Evolutionary conservation across 2,888 invertebrate genomes (phyloP).

Genomic region (Calameuta filiformis): DNA sequence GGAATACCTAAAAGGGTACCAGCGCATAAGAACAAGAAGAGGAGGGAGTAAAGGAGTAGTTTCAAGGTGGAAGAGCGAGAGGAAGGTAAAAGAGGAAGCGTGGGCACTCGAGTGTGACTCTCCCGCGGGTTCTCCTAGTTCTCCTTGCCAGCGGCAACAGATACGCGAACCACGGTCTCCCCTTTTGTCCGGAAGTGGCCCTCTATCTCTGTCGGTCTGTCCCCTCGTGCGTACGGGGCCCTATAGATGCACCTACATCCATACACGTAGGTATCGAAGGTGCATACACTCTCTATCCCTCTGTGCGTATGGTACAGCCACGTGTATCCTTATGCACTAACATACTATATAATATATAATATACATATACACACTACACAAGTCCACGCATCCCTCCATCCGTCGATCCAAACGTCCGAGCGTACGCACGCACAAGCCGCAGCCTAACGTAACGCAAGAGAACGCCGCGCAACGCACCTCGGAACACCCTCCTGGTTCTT

Average conservation of each 20-base stretch:
- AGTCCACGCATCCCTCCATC: slow-evolving; percentile 12
- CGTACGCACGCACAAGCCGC: slow-evolving; percentile 25
- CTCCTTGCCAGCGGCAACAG: slow-evolving; percentile 41
- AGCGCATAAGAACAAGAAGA: slow-evolving; percentile 21
- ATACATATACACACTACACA: slow-evolving; percentile 5
- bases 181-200: slow-evolving; percentile 61
- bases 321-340: slow-evolving; percentile 11
- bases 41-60: slow-evolving; percentile 31
- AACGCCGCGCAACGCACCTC: slow-evolving; percentile 15
- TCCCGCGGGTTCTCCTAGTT: slow-evolving; percentile 59
- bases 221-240: slow-evolving; percentile 44
- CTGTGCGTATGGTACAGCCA: slow-evolving; percentile 27
- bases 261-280: not conserved
- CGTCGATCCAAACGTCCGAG: not conserved
- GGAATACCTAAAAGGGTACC: not conserved
- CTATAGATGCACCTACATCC: slow-evolving; percentile 23
- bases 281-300: slow-evolving; percentile 4
- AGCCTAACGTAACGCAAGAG: slow-evolving; percentile 18
- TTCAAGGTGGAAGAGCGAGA: slow-evolving; percentile 23
- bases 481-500: slow-evolving; percentile 20
- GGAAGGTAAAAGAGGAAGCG: slow-evolving; percentile 64
- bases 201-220: slow-evolving; percentile 66
- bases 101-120: slow-evolving; percentile 65
- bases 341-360: not conserved
- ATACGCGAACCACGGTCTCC: slow-evolving; percentile 29